These are phyloP conservation scores for Morpho helenor DNA, from an alignment of 2,888 invertebrate genomes.

Conservation along the genomic window DNA sequence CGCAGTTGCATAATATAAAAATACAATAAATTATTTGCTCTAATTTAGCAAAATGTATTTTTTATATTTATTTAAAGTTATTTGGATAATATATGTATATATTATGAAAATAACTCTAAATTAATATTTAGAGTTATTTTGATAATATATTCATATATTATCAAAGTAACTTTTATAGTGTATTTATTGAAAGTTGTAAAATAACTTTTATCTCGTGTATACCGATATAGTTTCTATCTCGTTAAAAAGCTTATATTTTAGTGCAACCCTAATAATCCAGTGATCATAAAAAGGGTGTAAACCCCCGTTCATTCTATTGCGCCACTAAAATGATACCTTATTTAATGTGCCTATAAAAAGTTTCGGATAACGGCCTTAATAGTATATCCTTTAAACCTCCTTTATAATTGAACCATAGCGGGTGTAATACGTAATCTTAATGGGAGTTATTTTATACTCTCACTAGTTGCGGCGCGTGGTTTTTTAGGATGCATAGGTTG, in stretches of 20 bases:
- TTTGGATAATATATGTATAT: too few species aligned
- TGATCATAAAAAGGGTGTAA: constrained; percentile 29
- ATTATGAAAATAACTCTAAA: too few species aligned
- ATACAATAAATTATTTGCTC: too few species aligned
- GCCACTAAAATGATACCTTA: constrained; percentile 29
- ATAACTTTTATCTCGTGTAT: constrained; percentile 3
- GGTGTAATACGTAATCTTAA: constrained; percentile 4
- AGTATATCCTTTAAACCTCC: constrained; percentile 29
- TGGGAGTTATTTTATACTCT: constrained; percentile 3
- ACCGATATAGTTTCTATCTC: constrained; percentile 8
- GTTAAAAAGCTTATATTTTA: constrained; percentile 16
- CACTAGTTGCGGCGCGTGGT: too few species aligned
- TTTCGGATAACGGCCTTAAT: constrained; percentile 26
- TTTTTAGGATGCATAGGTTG: too few species aligned
- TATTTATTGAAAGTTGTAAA: neutral
- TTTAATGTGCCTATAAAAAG: constrained; percentile 29
- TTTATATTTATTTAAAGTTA: too few species aligned
- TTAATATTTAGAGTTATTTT: too few species aligned
- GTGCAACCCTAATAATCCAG: constrained; percentile 24
- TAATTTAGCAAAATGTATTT: too few species aligned
- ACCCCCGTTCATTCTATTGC: constrained; percentile 25
- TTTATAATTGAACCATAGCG: constrained; percentile 22
- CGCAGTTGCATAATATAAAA: too few species aligned
- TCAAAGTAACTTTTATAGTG: too few species aligned
- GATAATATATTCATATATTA: too few species aligned